These are phyloP conservation scores for Caradrina kadenii DNA, from an alignment of 2,888 invertebrate genomes.

Conservation along the genomic window DNA sequence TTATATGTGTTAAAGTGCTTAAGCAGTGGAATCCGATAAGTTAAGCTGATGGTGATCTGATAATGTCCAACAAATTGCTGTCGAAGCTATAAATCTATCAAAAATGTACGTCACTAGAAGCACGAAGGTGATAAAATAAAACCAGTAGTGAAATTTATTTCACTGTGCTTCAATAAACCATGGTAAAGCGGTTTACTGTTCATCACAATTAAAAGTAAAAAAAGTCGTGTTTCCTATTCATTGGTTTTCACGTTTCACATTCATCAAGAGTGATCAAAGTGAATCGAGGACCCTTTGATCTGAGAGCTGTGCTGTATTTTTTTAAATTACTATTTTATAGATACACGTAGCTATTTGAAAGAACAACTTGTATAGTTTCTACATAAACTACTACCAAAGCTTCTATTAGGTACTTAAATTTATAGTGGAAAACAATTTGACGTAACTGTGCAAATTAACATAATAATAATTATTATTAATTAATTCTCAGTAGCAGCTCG, in stretches of 20 bases:
- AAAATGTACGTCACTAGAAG: not conserved
- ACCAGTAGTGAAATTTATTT: conserved; percentile 22
- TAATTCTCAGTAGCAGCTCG: no score
- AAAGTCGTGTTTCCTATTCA: conserved; percentile 51
- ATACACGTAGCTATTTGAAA: not conserved
- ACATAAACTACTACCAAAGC: no score
- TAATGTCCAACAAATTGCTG: not conserved
- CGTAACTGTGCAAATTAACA: no score
- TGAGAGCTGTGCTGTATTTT: conserved; percentile 15
- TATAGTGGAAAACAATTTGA: not conserved
- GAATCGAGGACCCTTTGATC: conserved; percentile 54
- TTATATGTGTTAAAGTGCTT: no score
- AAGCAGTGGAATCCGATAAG: not conserved
- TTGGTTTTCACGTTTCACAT: conserved; percentile 53
- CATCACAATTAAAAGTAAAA: conserved; percentile 37
- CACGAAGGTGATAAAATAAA: conserved; percentile 16
- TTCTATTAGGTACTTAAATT: not conserved
- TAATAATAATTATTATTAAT: no score
- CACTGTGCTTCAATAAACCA: conserved; percentile 32
- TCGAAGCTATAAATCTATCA: not conserved
- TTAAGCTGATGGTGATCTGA: not conserved
- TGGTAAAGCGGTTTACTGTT: conserved; percentile 32
- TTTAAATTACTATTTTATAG: not conserved
- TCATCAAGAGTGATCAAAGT: conserved; percentile 59
- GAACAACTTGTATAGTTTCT: not conserved